Conservation (phyloP, 2,888 invertebrate genomes). For the Phyto melanocephala region DNA sequence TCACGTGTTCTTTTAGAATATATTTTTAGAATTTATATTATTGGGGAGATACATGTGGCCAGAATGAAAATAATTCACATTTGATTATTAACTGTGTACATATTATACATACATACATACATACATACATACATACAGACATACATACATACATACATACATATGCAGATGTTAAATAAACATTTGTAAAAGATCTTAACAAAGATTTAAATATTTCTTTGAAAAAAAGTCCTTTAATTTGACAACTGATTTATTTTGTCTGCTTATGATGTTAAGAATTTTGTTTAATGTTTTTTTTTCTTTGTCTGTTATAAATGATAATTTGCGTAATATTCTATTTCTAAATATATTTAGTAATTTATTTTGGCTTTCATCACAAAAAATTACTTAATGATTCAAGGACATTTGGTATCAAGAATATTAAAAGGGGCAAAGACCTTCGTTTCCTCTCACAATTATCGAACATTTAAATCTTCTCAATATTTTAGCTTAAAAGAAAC, state of each 20-base stretch:
- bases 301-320: neutral
- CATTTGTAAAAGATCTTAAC: too few species aligned
- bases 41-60: neutral
- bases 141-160: too few species aligned
- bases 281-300: neutral
- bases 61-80: too few species aligned
- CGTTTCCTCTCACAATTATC: neutral
- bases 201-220: too few species aligned
- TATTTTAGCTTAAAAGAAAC: too few species aligned
- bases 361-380: neutral
- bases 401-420: neutral
- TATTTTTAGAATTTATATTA: neutral
- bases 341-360: neutral
- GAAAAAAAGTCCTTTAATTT: neutral
- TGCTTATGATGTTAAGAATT: neutral
- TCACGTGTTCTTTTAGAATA: constrained; percentile 6
- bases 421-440: neutral
- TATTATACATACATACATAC: too few species aligned
- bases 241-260: neutral
- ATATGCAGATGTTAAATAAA: too few species aligned
- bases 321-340: neutral
- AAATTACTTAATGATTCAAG: neutral
- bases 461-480: too few species aligned
- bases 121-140: too few species aligned
- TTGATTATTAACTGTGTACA: too few species aligned